phyloP scores from a whole-genome alignment of 2,888 invertebrate species.

The Lasioglossum villosulum region DNA sequence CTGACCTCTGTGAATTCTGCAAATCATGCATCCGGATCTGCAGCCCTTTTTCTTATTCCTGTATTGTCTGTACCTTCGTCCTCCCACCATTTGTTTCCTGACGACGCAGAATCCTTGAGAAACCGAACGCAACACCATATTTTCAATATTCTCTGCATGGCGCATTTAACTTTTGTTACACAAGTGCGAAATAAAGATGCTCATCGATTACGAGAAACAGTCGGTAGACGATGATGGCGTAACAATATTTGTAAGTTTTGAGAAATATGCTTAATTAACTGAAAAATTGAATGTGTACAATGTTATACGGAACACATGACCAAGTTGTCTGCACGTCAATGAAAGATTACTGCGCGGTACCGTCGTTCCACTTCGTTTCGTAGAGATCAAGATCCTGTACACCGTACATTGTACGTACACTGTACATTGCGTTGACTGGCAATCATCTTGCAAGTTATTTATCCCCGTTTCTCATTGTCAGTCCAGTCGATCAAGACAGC shows the following conservation, averaged over 20 bases:
- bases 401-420: not conserved
- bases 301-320: no score
- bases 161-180: not conserved
- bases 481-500: not conserved
- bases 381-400: not conserved
- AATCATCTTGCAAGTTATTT: not conserved
- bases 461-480: not conserved
- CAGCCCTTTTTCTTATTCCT: constrained; percentile 20
- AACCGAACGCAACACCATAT: not conserved
- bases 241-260: no score
- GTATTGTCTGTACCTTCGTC: not conserved
- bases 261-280: no score
- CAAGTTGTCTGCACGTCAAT: no score
- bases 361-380: not conserved
- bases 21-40: not conserved
- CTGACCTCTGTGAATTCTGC: not conserved
- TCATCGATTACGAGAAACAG: no score
- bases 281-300: no score
- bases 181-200: no score
- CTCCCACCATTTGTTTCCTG: not conserved
- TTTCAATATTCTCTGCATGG: no score
- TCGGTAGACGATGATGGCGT: no score
- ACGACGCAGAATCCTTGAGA: no score
- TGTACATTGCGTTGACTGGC: not conserved
- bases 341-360: no score